Base-by-base conservation (phyloP, 2,797 vertebrate species). In the Rhinella marina region DNA sequence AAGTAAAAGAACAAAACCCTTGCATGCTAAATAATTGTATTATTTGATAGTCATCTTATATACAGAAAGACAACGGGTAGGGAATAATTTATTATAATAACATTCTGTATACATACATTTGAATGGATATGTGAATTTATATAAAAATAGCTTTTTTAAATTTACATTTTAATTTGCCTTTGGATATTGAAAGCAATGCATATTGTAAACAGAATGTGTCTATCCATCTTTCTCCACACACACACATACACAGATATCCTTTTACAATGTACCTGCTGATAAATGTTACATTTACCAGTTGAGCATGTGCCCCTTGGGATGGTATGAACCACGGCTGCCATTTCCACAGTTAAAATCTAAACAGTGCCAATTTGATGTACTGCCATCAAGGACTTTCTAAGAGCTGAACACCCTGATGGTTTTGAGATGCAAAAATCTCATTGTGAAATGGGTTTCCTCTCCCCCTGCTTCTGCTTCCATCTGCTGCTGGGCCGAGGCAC, bases 391-490 rank as follows among this genome's bases (percentile, higher is more conserved):
- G 95, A 96, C 95, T 96, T 95, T 95, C 94, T 94, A 93, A 95
- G 96, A 97, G 96, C 97, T 93, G 94, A 92, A 93, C 92, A 93
- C 97, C 97, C 97, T 98, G 97, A 98, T 97, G 97, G 96, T 97
- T 98, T 97, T 96, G 96, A 97, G 97, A 98, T 98, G 97, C 95
- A 96, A 98, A 97, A 97, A 97, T 97, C 96, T 95, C 96, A 95
- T 95, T 93, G 95, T 96, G 97, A 98, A 99, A 98, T 97, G 96
- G 94, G 96, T 96, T 96, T 96, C 95, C 97, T 95, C 96, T 96
- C 96, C 96, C 93, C 96, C 96, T 96, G 96, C 96, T 95, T 96
- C 93, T 95, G 95, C 95, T 94, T 98, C 98, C 98, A 99, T 99
- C 98, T 99, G 98, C 98, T 97, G 97, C 96, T 97, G 97, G 97